Evolutionary conservation across 2,113 vertebrate species (phyloP), one percentile per base, ranked within the genome.

Genomic region (Zosterops japonicus): DNA sequence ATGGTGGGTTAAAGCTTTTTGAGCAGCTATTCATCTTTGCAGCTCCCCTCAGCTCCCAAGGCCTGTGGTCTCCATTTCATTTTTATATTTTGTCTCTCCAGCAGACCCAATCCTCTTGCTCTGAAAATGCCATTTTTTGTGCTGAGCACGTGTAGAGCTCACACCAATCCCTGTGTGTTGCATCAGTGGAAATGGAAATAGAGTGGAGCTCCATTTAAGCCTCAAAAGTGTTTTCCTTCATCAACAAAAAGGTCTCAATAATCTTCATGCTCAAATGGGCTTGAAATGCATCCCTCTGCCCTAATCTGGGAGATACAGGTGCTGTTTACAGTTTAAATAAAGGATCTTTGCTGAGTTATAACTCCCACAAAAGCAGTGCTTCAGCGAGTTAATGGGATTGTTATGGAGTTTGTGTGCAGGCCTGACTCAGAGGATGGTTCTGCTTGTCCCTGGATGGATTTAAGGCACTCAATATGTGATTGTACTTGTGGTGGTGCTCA

Each of bases 11-110:
- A 71, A 46, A 71, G 84, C 78, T 83, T 90, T 96, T 75, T 70
- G 82, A 95, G 82, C 84, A 93, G 84, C 87, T 39, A 42, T 94
- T 91, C 85, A 76, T 84, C 67, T 59, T 50, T 87, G 89, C 85
- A 59, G 68, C 18, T 90, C 52, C 85, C 72, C 65, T 93, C 91
- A 91, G 77, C 60, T 94, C 90, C 90, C 78, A 42, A 85, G 88
- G 69, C 56, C 91, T 36, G 61, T 69, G 65, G 47, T 89, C 91
- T 78, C 59, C 36, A 53, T 95, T 81, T 79, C 52, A 94, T 95
- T 94, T 92, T 84, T 72, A 67, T 74, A 31, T 90, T 83, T 60
- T 35, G 4, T 82, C 87, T 87, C 59, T 89, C 59, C 85, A 95
- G 53, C 67, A 89, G 74, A 29, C 61, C 67, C n/a, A 80, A 31